Evolutionary conservation across 2,113 vertebrate species (phyloP).

Genomic region (Puntigrus tetrazona): DNA sequence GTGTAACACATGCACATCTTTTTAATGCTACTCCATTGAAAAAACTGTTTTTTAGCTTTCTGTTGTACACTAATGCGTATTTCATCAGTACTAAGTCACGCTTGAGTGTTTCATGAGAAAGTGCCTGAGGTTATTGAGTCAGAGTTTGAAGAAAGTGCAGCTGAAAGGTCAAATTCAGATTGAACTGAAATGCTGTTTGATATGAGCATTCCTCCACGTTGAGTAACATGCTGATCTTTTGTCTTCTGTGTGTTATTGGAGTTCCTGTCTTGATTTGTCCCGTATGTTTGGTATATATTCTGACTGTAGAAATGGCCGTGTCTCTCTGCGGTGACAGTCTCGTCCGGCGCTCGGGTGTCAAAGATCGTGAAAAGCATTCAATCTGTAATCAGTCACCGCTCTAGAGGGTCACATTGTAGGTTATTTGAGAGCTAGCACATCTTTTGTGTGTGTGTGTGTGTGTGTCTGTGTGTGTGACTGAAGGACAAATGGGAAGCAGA

Average conservation of each 20-base stretch:
- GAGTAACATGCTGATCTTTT: background rate
- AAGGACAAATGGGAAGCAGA: slow-evolving; percentile 20
- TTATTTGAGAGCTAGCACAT: slow-evolving; percentile 65
- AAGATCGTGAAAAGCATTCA: slow-evolving; percentile 67
- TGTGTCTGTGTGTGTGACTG: slow-evolving; percentile 46
- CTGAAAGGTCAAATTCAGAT: background rate
- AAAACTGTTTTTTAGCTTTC: background rate
- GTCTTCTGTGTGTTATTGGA: background rate
- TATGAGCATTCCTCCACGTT: background rate
- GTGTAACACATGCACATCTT: background rate
- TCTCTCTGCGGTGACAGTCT: slow-evolving; percentile 38
- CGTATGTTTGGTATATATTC: background rate
- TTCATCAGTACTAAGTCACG: background rate
- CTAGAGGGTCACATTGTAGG: slow-evolving; percentile 73
- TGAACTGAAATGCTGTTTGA: background rate
- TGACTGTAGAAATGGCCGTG: background rate
- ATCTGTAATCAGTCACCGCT: slow-evolving; percentile 68
- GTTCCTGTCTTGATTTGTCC: background rate
- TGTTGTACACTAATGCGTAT: background rate
- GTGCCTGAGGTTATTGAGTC: background rate
- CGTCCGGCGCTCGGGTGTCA: slow-evolving; percentile 70
- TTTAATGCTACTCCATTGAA: background rate
- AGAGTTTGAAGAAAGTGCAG: background rate
- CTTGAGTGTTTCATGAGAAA: background rate
- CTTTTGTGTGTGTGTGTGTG: slow-evolving; percentile 31